Base-by-base conservation (phyloP, 2,797 vertebrate genomes). In the Pampus argenteus region DNA sequence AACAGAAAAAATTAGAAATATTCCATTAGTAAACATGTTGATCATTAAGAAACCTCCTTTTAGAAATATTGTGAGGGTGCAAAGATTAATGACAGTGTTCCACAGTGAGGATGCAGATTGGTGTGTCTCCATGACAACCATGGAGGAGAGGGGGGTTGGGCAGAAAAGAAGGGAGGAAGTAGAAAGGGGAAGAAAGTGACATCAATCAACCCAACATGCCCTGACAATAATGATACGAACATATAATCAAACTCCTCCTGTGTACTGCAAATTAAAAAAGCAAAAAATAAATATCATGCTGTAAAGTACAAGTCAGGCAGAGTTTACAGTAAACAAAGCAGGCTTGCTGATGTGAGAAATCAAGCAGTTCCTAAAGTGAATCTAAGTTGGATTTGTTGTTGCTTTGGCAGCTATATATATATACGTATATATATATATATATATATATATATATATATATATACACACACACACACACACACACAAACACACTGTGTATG, bases 1-100 rank as follows among this genome's bases (percentile, higher is more conserved):
- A 92, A 93, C 90, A 89, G 82, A 92, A 91, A 90, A 86, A 88
- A 86, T 85, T 91, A 89, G 88, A 93, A 94, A 94, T 86, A 87
- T 87, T 90, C 87, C 85, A 81, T 90, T 92, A 89, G 85, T 93
- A 91, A 93, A 94, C 89, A 89, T 89, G 86, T 91, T 88, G 74
- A 71, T 91, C 86, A 83, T 91, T 91, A 92, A 88, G 87, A 93
- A 93, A 92, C 90, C 79, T 88, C 75, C 78, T 85, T 86, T 90
- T 87, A 90, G 76, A 92, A 92, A 93, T 84, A 91, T 76, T 36
- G 85, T 90, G 86, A 89, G 84, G 89, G 84, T 91, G 89, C 93
- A 91, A 90, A 90, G 88, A 90, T 88, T 83, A 88, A 85, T 88
- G 89, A 90, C 69, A 67, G 85, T 87, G 89, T 84, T 88, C 85